phyloP scores from a whole-genome alignment of 2,888 invertebrate species.

The Oscheius sp. region DNA sequence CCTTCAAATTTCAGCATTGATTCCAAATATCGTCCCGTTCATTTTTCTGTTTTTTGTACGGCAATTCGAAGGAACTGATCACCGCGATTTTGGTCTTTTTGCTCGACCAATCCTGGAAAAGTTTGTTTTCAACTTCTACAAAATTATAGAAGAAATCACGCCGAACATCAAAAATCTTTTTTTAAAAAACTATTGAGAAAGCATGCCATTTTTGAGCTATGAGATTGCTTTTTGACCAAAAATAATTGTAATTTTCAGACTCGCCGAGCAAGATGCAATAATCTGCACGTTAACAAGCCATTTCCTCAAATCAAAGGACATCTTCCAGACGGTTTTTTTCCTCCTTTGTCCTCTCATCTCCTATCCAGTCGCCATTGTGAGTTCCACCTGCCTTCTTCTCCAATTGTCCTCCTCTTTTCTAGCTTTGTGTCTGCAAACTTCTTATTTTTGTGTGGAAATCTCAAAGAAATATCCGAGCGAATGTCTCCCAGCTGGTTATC shows the following conservation, averaged over 20 bases:
- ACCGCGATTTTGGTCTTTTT: neutral
- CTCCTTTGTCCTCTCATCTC: constrained; percentile 23
- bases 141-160: too few relatives aligned
- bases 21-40: constrained; percentile 23
- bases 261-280: neutral
- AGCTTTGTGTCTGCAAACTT: constrained; percentile 16
- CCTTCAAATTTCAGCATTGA: constrained; percentile 2
- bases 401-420: neutral
- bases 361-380: constrained; percentile 26
- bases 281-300: constrained; percentile 17
- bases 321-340: constrained; percentile 18
- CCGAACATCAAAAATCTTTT: too few relatives aligned
- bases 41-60: neutral
- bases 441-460: neutral
- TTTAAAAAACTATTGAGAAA: too few relatives aligned
- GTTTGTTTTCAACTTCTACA: neutral
- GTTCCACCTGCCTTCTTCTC: neutral
- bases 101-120: neutral
- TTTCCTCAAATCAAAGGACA: neutral
- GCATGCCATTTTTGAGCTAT: too few relatives aligned
- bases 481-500: constrained; percentile 20
- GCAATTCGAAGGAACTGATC: constrained; percentile 2
- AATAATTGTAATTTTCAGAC: neutral
- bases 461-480: constrained; percentile 7
- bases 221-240: too few relatives aligned